These are phyloP conservation scores for Parazoanthus swiftii DNA, from an alignment of 92 coral and sea anemone genomes.

Conservation along the genomic window DNA sequence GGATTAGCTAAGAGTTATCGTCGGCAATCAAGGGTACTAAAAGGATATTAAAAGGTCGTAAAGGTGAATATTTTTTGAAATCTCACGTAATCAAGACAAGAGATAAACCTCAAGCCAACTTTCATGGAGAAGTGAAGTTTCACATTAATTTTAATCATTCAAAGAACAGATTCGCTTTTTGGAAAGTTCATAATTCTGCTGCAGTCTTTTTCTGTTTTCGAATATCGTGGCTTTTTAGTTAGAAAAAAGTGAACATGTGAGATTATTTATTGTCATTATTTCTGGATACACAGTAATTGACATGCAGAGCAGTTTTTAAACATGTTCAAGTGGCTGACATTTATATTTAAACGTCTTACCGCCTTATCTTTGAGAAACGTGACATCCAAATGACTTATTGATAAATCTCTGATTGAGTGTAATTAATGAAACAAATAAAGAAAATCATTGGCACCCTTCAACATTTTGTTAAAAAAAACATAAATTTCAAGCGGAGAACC, in stretches of 20 bases:
- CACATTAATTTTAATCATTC: not conserved
- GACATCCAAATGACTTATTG: not conserved
- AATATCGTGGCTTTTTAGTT: not conserved
- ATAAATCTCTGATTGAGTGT: not conserved
- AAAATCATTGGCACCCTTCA: not conserved
- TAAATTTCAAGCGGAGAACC: not conserved
- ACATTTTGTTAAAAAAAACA: not conserved
- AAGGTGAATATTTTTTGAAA: constrained; percentile 5
- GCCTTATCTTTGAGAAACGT: not conserved
- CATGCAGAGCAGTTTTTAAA: not conserved
- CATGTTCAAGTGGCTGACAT: not conserved
- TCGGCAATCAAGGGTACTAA: not conserved
- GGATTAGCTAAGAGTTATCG: not conserved
- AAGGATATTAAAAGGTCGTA: constrained; percentile 11
- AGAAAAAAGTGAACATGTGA: not conserved
- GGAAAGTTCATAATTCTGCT: not conserved
- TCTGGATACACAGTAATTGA: not conserved
- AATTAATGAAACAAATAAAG: not conserved
- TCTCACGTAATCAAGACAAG: not conserved
- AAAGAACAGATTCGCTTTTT: not conserved
- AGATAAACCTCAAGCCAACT: not conserved
- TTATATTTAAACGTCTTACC: no score
- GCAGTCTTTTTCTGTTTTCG: no score
- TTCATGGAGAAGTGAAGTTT: not conserved
- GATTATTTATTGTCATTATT: no score